Conservation (phyloP, 2,888 invertebrate species). For the Nineta flava region DNA sequence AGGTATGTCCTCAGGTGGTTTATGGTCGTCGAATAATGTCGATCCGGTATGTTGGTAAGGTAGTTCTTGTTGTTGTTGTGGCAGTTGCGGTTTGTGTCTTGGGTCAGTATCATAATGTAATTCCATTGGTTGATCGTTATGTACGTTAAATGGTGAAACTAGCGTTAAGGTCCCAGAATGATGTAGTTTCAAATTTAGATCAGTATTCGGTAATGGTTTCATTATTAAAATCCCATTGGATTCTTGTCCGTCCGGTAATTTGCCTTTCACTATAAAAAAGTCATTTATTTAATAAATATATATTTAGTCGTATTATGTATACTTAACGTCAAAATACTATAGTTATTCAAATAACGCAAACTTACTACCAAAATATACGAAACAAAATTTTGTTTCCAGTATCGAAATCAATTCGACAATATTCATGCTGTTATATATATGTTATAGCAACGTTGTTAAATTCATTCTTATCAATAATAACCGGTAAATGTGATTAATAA, state of each 20-base stretch:
- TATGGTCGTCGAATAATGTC: not conserved
- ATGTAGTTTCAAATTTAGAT: not conserved
- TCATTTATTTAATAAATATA: too few relatives aligned
- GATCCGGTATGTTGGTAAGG: not conserved
- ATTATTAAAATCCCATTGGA: not conserved
- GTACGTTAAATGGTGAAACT: not conserved
- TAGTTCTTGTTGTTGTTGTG: not conserved
- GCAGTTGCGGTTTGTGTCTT: not conserved
- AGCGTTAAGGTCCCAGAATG: not conserved
- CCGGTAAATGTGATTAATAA: too few relatives aligned
- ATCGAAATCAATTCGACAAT: too few relatives aligned
- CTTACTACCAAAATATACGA: too few relatives aligned
- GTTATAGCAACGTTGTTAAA: too few relatives aligned
- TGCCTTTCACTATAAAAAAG: conserved; percentile 1
- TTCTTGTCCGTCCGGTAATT: not conserved
- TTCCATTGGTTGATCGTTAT: not conserved
- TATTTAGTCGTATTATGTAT: too few relatives aligned
- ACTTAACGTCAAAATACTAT: too few relatives aligned
- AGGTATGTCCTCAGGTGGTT: not conserved
- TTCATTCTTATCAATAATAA: too few relatives aligned
- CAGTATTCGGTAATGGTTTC: not conserved
- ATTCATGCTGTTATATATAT: too few relatives aligned
- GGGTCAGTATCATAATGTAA: not conserved
- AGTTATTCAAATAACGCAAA: too few relatives aligned
- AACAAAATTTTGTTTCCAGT: too few relatives aligned